Evolutionary conservation across 2,888 invertebrate species (phyloP).

Genomic region (Acanthosoma haemorrhoidale): DNA sequence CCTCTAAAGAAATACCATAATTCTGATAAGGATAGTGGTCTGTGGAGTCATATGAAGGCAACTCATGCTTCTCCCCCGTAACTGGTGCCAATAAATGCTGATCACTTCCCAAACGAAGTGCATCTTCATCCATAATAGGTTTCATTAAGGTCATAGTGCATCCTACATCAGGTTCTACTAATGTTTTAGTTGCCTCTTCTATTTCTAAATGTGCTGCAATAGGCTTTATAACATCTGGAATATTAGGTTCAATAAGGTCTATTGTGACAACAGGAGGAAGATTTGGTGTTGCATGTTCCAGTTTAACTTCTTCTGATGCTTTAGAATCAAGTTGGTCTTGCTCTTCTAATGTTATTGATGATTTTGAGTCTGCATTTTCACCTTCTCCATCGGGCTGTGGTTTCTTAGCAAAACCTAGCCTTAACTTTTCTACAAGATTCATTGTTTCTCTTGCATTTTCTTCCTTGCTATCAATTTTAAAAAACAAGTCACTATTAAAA

Average conservation of each 20-base stretch:
- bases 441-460: slow-evolving; percentile 77
- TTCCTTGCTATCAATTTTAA: slow-evolving; percentile 69
- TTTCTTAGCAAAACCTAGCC: slow-evolving; percentile 51
- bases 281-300: neutral
- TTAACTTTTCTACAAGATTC: slow-evolving; percentile 75
- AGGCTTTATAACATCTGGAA: slow-evolving; percentile 38
- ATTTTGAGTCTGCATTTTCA: slow-evolving; percentile 41
- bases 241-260: slow-evolving; percentile 34
- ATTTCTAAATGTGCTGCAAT: slow-evolving; percentile 26
- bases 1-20: slow-evolving; percentile 45
- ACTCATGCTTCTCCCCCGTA: slow-evolving; percentile 35
- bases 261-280: slow-evolving; percentile 19
- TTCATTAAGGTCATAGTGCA: slow-evolving; percentile 34
- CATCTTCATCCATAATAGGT: slow-evolving; percentile 33
- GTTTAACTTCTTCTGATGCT: slow-evolving; percentile 17
- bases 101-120: slow-evolving; percentile 21
- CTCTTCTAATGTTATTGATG: slow-evolving; percentile 22
- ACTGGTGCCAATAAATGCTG: slow-evolving; percentile 14
- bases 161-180: slow-evolving; percentile 27
- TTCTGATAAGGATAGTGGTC: slow-evolving; percentile 39
- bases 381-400: slow-evolving; percentile 26
- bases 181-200: slow-evolving; percentile 11
- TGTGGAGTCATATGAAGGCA: slow-evolving; percentile 33
- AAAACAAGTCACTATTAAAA: slow-evolving; percentile 63
- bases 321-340: slow-evolving; percentile 13